phyloP scores from a whole-genome alignment of 2,113 vertebrate species.

The Ascaphus truei region DNA sequence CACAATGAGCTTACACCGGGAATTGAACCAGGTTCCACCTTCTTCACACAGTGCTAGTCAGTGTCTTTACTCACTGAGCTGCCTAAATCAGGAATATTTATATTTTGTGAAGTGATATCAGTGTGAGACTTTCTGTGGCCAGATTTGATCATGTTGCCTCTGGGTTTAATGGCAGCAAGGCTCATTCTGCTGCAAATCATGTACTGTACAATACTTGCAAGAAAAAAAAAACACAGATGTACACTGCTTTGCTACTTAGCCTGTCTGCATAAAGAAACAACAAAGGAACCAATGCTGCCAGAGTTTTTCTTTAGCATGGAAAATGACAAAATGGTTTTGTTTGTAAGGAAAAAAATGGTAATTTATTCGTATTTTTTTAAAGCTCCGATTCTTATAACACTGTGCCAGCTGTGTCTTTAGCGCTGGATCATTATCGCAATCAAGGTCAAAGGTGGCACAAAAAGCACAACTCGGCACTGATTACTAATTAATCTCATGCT shows the following conservation, averaged over 20 bases:
- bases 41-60: too few species aligned
- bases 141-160: constrained; percentile 2
- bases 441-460: constrained; percentile 38
- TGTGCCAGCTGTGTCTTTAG: constrained; percentile 37
- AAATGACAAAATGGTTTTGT: constrained; percentile 37
- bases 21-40: too few species aligned
- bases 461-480: constrained; percentile 38
- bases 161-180: neutral
- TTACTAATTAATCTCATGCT: constrained; percentile 38
- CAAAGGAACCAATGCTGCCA: constrained; percentile 28
- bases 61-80: too few species aligned
- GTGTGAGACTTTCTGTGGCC: neutral
- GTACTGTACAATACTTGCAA: neutral
- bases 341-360: constrained; percentile 36
- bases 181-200: constrained; percentile 5
- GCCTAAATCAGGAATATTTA: too few species aligned
- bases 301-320: constrained; percentile 18
- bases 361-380: constrained; percentile 39
- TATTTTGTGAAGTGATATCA: constrained; percentile 4
- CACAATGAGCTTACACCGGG: too few species aligned
- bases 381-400: constrained; percentile 32
- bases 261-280: constrained; percentile 29
- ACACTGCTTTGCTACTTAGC: constrained; percentile 26
- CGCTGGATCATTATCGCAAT: constrained; percentile 37
- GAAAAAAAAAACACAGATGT: constrained; percentile 25